phyloP scores from a whole-genome alignment of 2,888 invertebrate genomes.

The Baccha elongata region DNA sequence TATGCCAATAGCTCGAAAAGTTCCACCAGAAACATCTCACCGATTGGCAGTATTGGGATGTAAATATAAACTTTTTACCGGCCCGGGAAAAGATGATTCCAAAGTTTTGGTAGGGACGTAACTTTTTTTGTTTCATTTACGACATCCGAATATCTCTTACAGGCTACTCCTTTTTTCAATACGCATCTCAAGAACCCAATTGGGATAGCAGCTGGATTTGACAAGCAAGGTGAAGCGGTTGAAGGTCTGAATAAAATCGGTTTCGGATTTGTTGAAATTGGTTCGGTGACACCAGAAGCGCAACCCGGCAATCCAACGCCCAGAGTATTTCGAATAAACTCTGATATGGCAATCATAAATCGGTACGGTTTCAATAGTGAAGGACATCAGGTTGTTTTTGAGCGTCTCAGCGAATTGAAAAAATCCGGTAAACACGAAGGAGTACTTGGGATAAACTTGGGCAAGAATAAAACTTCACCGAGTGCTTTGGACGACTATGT shows the following conservation, averaged over 20 bases:
- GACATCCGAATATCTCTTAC: background rate
- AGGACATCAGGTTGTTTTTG: conserved; percentile 90
- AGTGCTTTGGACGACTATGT: conserved; percentile 92
- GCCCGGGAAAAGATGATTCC: conserved; percentile 80
- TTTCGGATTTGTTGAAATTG: conserved; percentile 98
- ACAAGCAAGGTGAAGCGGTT: conserved; percentile 97
- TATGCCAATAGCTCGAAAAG: conserved; percentile 74
- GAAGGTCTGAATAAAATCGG: conserved; percentile 91
- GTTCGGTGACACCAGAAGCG: conserved; percentile 96
- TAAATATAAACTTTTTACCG: conserved; percentile 89
- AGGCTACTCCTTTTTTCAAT: conserved; percentile 89
- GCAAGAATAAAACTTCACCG: conserved; percentile 94
- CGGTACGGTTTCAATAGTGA: conserved; percentile 98
- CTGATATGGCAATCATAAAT: conserved; percentile 96
- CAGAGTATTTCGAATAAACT: conserved; percentile 92
- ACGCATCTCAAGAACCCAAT: conserved; percentile 92
- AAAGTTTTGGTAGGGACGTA: conserved; percentile 68
- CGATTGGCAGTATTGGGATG: conserved; percentile 89
- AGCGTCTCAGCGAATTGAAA: conserved; percentile 86
- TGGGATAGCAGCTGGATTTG: conserved; percentile 99
- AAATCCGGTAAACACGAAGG: conserved; percentile 84
- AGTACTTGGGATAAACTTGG: conserved; percentile 95
- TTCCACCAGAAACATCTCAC: conserved; percentile 94
- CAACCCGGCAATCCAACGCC: conserved; percentile 97
- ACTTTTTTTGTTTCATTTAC: background rate